Conservation (phyloP, 1,140 invertebrate species). For the Ditylenchus dipsaci region DNA sequence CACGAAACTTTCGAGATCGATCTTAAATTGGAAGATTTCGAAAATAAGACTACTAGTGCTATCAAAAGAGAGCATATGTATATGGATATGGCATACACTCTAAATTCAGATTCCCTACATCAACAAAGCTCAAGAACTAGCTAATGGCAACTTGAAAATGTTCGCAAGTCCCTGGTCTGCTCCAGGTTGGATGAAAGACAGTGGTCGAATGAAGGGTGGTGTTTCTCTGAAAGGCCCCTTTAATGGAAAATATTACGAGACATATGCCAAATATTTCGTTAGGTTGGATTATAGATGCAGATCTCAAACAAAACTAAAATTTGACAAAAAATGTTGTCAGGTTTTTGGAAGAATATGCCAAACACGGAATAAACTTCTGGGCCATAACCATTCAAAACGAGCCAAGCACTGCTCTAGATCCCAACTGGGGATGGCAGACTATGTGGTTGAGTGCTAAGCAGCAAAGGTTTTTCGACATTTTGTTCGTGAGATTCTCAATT, state of each 20-base stretch:
- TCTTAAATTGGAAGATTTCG: not conserved
- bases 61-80: no score
- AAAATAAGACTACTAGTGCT: no score
- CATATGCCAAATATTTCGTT: conserved; percentile 75
- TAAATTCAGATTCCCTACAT: conserved; percentile 68
- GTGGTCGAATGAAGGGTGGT: conserved; percentile 63
- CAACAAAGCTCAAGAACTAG: conserved; percentile 61
- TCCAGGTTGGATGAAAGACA: conserved; percentile 88
- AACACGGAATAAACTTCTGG: conserved; percentile 65
- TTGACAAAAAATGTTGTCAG: conserved; percentile 31
- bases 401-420: conserved; percentile 58
- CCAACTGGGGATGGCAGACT: conserved; percentile 66
- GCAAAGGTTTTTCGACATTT: conserved; percentile 29
- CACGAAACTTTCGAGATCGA: no score
- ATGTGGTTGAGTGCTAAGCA: conserved; percentile 70
- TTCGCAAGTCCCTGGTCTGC: conserved; percentile 76
- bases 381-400: conserved; percentile 68
- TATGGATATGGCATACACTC: no score
- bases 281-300: conserved; percentile 60
- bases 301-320: not conserved
- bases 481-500: not conserved
- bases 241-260: conserved; percentile 69
- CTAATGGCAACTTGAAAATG: conserved; percentile 61
- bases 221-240: conserved; percentile 64
- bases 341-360: conserved; percentile 66